Evolutionary conservation across 2,888 invertebrate genomes (phyloP), one percentile per base, ranked within the genome.

Genomic region (Ctena decussata): DNA sequence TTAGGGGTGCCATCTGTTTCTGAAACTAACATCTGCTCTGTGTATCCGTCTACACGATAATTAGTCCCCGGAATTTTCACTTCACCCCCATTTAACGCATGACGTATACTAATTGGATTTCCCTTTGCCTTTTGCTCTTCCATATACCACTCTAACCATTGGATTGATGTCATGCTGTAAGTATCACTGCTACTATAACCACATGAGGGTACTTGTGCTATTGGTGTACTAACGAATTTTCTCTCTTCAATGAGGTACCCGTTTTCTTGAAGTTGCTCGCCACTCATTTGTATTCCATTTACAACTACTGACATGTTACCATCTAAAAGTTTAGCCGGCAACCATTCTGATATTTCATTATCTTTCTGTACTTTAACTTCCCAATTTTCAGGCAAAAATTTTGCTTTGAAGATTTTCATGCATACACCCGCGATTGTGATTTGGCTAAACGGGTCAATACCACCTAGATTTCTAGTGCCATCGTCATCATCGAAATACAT

Each of bases 401-500:
- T 30, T 21, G 78, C 12, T 57, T 53, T 71, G 21, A 46, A 78
- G 6, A 78, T 57, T 37, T 30, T 27, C 57, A 71, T 71, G 30
- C 78, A 78, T 2, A 49, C 57, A 11, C 53, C 21, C 11, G 71
- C 78, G n/a, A 78, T 72, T 1, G 71, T 78, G 0, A 78, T 49
- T 0, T 78, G 44, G 2, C 49, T 46, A 39, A 78, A 72, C 0
- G 72, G 71, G 53, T 71, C 82, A 27, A 86, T 69, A 24, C 71
- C 78, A 6, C 73, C 70, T 30, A 39, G 24, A 44, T 39, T 24
- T 30, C 44, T 46, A 73, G 41, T 32, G 18, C 53, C 46, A 37
- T 44, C 49, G 11, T 69, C 60, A 35, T 69, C 73, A 24, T 76
- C 44, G 41, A 71, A 57, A 3, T 37, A 21, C 49, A 15, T 69